Evolutionary conservation across 2,888 invertebrate species (phyloP), one percentile per base, ranked within the genome.

Genomic region (Melanargia galathea): DNA sequence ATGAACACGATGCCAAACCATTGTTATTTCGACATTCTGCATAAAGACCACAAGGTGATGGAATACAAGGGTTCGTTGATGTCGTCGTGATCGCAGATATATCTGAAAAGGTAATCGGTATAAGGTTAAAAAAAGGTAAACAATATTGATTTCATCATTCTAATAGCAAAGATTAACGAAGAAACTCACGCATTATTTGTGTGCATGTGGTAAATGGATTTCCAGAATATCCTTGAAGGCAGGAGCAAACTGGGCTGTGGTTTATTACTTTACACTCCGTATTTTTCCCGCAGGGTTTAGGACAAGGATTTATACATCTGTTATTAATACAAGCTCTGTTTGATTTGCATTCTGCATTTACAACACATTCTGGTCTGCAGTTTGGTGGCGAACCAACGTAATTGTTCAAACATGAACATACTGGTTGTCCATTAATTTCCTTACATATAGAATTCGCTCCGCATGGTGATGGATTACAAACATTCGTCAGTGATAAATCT

Each of bases 391-490:
- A 92, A 55, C 95, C 95, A 62, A 94, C 90, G 72, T 94, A 94
- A 73, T 93, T 92, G 8, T 93, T 90, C 55, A 94, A 84, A 77
- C 96, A 96, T 38, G 95, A 94, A 78, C 96, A 96, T 48, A 95
- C 93, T 0, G 94, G 94, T 81, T 95, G 94, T 54, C 87, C 92
- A 74, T 95, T 95, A 43, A 94, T 81, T 83, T 95, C 95, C 68
- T 92, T 93, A 78, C 96, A 97, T 70, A 95, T 92, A 8, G 96
- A 93, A 81, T 95, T 95, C 1, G 87, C 72, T 40, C 95, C 96
- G 83, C 96, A 96, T 7, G 94, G 93, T 2, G 95, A 94, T 51
- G 96, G 96, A 74, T 93, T 92, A 75, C 96, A 97, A 6, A 95
- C 94, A 75, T 94, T 83, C 35, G 86, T 64, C n/a, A 78, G 66